Evolutionary conservation across 1,140 invertebrate genomes (phyloP), one percentile per base, ranked within the genome.

Genomic region (Zaprionus taronus): DNA sequence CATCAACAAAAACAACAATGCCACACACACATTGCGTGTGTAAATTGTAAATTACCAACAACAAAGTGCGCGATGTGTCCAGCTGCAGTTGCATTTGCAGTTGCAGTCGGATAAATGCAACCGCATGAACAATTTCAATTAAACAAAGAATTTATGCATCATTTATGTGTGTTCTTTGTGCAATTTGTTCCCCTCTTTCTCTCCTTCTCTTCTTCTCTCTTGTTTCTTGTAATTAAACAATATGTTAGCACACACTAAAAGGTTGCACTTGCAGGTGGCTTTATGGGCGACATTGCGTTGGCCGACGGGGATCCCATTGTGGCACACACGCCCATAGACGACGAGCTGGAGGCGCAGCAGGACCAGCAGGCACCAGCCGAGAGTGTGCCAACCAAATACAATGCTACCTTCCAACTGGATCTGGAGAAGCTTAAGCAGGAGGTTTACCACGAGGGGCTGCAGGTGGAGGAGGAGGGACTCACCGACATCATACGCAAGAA

Each of bases 201-300:
- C n/a, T 4, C 31, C 9, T 11, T 31, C 31, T 2, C 31, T 34
- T 9, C 1, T 9, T 34, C 9, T 11, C 31, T 34, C 62, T 65
- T 83, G 66, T 80, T 77, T 53, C 61, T 60, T 80, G 72, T 83
- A 86, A 86, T 89, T 84, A 89, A 84, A 89, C 78, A 72, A 87
- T 66, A 78, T 72, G 61, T 62, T 66, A 83, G 80, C n/a, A 15
- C 51, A 1, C 36, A 58, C 49, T 67, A 58, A 64, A 53, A 53
- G 41, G 5, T 12, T 56, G 1, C 5, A 4, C 34, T 77, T 79
- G 41, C 94, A 97, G 97, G 94, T 79, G 96, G 95, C 17, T 97
- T 97, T 81, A 93, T 96, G 92, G 96, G 96, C 4, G 97, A 98
- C 85, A 97, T 98, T 53, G 96, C 97, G 0, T 93, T 98, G 72